Evolutionary conservation across 1,140 invertebrate species (phyloP), one percentile per base, ranked within the genome.

Genomic region (Zeugodacus cucurbitae): DNA sequence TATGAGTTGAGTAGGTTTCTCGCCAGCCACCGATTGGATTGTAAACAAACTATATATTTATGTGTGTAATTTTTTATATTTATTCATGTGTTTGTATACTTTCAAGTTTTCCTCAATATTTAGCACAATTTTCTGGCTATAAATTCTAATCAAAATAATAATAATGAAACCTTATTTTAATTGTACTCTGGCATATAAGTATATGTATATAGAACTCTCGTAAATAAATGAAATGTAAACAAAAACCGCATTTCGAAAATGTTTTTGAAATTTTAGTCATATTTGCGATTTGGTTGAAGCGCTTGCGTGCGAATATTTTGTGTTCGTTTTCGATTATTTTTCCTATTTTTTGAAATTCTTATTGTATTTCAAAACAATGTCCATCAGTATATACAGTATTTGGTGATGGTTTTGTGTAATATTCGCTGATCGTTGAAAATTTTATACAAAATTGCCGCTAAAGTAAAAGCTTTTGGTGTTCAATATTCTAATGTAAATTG

Each of bases 1-100:
- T 93, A 8, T 91, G 90, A 78, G 41, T 7, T 32, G 37, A 85
- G n/a, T n/a, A n/a, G n/a, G n/a, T 86, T 58, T 85, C 11, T 78
- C 14, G 3, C 14, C 29, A 32, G 58, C 58, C 22, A 26, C 1
- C 58, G 1, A 26, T 22, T 26, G 58, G n/a, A 62, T 62, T 62
- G 58, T 26, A n/a, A 26, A 62, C 26, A 26, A 62, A 26, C 6
- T 62, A 8, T 2, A 62, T 62, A 62, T 62, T 8, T 62, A 62
- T 62, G 3, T 8, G 10, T 62, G n/a, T 62, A 62, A 62, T 26
- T 62, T 62, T 62, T 62, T 5, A 26, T 26, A 62, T 10, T 8
- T 62, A 26, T 62, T 5, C 6, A 62, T 26, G 58, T 62, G 5
- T 22, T n/a, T n/a, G n/a, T 17, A 62, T 62, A 26, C 58, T 26